Evolutionary conservation across 2,888 invertebrate genomes (phyloP), one percentile per base, ranked within the genome.

Genomic region (Oscheius onirici): DNA sequence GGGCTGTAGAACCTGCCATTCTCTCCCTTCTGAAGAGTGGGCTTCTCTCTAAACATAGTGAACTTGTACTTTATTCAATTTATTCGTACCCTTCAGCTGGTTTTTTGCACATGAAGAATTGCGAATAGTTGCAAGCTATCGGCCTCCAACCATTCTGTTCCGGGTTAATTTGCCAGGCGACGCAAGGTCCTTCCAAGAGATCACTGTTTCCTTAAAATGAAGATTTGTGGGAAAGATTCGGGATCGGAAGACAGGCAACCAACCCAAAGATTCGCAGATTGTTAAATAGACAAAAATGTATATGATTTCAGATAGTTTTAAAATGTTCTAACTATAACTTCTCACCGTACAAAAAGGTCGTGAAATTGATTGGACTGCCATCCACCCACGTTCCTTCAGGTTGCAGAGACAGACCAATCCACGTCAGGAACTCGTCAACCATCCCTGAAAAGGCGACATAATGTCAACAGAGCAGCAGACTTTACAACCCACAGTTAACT

Each of bases 101-200:
- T 40, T 43, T 51, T 20, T 66, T 66, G 41, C 66, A 66, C 41
- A 66, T 54, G 22, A 54, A 66, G 28, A 66, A 66, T 26, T 66
- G 66, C 5, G 52, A 54, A 52, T 66, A 66, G 20, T 66, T 44
- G 43, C 66, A 66, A 24, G 52, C 66, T 10, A 66, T 66, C n/a
- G 41, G 41, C 51, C 43, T 52, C 66, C 66, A 66, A 11, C 66
- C 66, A 22, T 66, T 66, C 26, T 41, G 52, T 26, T 66, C 66
- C 11, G 22, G 15, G 26, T 66, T 66, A 26, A 46, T 34, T 20
- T 49, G 51, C 66, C 66, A 66, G 6, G 54, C 66, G 8, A 66
- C 54, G 28, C 66, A 66, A 5, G 46, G 49, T 15, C 49, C 63
- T n/a, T 58, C 58, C 41, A 40, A 41, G 11, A 58, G 20, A 11